Evolutionary conservation across 2,888 invertebrate species (phyloP), one percentile per base, ranked within the genome.

Genomic region (Dyspetes luteomarginatus): DNA sequence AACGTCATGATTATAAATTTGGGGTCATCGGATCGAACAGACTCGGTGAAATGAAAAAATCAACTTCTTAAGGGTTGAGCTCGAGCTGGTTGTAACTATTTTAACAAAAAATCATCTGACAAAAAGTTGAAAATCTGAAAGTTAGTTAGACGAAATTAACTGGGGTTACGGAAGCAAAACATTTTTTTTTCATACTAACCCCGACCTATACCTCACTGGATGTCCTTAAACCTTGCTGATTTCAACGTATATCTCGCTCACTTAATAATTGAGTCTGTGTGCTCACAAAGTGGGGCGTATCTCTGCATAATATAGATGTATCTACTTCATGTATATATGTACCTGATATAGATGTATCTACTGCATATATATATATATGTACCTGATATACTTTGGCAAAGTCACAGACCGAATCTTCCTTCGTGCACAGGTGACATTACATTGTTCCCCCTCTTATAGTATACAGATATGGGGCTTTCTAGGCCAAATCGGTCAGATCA

Each of bases 231-330:
- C 71, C 60, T 28, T 60, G 45, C 9, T 62, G 19, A 30, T 4
- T 2, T 41, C 12, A 28, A 48, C 68, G 22, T 69, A 28, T 62
- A 68, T 76, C 52, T 52, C 30, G 17, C 26, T 48, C 48, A 17
- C 19, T 68, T 52, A 76, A 76, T 76, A 43, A 76, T 76, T 68
- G 60, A 76, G 60, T 68, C 52, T 41, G 68, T 76, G 52, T 64
- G 36, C 52, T 17, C 41, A 22, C 30, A 56, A 78, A 74, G 62
- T 62, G 52, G 12, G 15, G 58, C n/a, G n/a, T n/a, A n/a, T n/a
- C n/a, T n/a, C n/a, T n/a, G n/a, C n/a, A n/a, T n/a, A n/a, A n/a
- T n/a, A n/a, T n/a, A n/a, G n/a, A n/a, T n/a, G n/a, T n/a, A n/a
- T n/a, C n/a, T n/a, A n/a, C n/a, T n/a, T n/a, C n/a, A 24, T 17